Conservation (phyloP, 2,888 invertebrate genomes). For the Sycophila texana region DNA sequence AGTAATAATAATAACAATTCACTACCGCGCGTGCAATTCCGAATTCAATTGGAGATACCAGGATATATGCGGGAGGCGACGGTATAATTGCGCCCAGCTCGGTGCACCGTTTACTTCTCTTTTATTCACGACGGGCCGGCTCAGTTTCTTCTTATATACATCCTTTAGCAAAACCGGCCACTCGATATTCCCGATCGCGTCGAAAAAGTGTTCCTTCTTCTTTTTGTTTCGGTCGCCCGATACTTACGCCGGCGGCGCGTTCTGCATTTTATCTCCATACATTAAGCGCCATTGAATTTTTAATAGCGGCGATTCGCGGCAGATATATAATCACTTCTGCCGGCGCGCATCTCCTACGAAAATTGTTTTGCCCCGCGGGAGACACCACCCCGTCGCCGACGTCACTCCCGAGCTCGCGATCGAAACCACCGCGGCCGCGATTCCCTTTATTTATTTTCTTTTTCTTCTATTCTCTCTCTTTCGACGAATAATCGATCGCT, state of each 20-base stretch:
- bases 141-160: neutral
- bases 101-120: neutral
- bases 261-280: slow-evolving; percentile 50
- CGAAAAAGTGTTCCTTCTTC: slow-evolving; percentile 35
- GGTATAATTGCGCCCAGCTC: neutral
- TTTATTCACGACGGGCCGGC: neutral
- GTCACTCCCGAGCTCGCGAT: no score
- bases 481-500: no score
- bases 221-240: neutral
- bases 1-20: no score
- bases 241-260: neutral
- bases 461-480: no score
- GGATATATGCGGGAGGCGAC: no score
- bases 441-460: no score
- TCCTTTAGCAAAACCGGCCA: neutral
- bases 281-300: slow-evolving; percentile 44
- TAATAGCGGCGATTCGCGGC: slow-evolving; percentile 26
- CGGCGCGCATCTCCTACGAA: neutral
- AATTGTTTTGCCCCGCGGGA: neutral
- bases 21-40: no score
- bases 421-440: no score
- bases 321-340: slow-evolving; percentile 14
- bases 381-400: no score
- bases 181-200: slow-evolving; percentile 36
- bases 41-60: no score